Base-by-base conservation (phyloP, 2,113 vertebrate species). In the Leucopternis melanops region DNA sequence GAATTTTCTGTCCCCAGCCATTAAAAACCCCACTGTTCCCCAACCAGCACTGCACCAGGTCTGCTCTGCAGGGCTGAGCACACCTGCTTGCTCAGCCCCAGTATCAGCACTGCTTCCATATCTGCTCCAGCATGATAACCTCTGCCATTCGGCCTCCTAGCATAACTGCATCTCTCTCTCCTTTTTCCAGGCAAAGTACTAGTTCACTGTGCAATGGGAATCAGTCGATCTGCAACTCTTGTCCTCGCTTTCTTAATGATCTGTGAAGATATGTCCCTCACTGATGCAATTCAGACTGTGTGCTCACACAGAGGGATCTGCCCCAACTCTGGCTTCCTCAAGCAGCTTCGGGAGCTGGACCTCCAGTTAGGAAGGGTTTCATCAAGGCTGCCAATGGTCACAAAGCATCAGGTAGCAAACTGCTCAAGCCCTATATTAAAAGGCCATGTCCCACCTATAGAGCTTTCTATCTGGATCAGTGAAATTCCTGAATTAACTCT, bases 191-290 rank as follows among this genome's bases (percentile, higher is more conserved):
- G 98, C 79, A 99, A 98, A 78, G 99, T 99, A 63, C 97, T 99
- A 31, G 99, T 99, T 70, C 99, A 99, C 97, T 99, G 99, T 25
- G 99, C 98, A 13, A 99, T 99, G 99, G 99, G 99, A n/a, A 97
- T 99, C 86, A 99, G 99, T 92, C 99, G 99, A 65, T 99, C 99
- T 1, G 98, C 99, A 92, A 98, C 99, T 0, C 94, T 99, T n/a
- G 99, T 99, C 55, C 98, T 99, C 25, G 98, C 99, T 84, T 99
- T 99, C 97, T 97, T 99, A 94, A 99, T 99, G 98, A 99, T 99
- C 97, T 98, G 98, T 15, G 97, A 99, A 97, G 96, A 97, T 52
- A 97, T 99, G 98, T 98, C 98, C 2, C 98, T 99, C 29, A 91
- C 96, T 32, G 97, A 99, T 0, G 99, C 99, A 58, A 98, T 99